phyloP scores from a whole-genome alignment of 1,140 invertebrate species.

The Euwallacea fornicatus region DNA sequence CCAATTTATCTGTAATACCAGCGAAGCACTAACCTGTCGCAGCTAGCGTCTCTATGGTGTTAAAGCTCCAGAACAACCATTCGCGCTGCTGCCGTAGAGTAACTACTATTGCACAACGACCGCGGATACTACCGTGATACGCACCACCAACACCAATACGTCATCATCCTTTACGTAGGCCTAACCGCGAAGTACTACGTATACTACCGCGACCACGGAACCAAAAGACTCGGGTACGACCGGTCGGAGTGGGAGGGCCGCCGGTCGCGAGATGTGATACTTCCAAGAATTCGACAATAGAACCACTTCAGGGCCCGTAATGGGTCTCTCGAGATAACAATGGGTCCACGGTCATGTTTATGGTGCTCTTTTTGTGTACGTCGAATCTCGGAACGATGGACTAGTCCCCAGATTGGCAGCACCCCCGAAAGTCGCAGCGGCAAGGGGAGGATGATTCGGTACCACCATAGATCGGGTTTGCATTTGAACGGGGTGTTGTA shows the following conservation, averaged over 20 bases:
- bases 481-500: not conserved
- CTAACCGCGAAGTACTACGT: not conserved
- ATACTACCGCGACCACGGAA: not conserved
- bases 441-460: not conserved
- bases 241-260: slow-evolving; percentile 6
- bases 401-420: not conserved
- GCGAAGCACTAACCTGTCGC: no score
- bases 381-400: slow-evolving; percentile 27
- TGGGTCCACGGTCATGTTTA: slow-evolving; percentile 24
- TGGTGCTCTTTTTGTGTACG: slow-evolving; percentile 31
- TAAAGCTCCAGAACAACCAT: no score
- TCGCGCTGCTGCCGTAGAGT: no score
- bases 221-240: not conserved
- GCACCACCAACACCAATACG: no score
- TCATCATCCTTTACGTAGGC: no score
- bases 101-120: no score
- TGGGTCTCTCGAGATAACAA: slow-evolving; percentile 36
- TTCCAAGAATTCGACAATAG: slow-evolving; percentile 31
- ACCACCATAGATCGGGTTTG: not conserved
- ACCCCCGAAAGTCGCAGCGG: not conserved
- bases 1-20: no score
- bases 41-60: no score
- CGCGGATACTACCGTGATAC: no score
- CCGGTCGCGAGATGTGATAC: not conserved
- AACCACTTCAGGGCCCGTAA: slow-evolving; percentile 32